phyloP scores from a whole-genome alignment of 2,797 vertebrate species.

The Avahi laniger region DNA sequence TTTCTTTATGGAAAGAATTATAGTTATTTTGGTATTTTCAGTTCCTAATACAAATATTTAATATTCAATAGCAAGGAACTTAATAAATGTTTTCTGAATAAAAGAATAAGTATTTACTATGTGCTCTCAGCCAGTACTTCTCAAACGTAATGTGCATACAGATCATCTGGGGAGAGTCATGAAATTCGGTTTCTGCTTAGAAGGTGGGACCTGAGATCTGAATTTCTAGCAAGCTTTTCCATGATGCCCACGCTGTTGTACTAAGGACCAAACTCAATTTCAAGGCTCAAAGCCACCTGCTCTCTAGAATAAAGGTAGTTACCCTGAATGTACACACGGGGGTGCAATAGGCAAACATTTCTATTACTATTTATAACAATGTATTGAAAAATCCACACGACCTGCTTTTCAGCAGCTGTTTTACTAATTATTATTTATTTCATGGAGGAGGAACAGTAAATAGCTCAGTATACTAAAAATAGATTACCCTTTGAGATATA shows the following conservation, averaged over 20 bases:
- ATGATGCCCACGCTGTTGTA: no score
- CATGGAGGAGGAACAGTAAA: background rate
- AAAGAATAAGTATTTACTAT: background rate
- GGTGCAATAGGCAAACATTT: constrained; percentile 63
- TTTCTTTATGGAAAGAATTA: background rate
- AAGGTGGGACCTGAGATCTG: background rate
- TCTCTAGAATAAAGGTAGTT: constrained; percentile 22
- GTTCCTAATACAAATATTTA: background rate
- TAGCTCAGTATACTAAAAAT: constrained; percentile 15
- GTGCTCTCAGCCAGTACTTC: background rate
- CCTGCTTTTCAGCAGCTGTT: constrained; percentile 8
- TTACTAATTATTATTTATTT: constrained; percentile 31
- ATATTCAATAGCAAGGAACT: background rate
- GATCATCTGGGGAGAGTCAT: background rate
- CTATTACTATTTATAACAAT: background rate
- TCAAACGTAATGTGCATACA: background rate
- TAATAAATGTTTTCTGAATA: background rate
- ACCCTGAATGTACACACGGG: constrained; percentile 18
- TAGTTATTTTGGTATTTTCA: background rate
- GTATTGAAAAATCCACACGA: background rate
- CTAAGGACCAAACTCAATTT: background rate
- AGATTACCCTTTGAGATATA: background rate
- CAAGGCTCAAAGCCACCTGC: background rate
- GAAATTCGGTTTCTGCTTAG: background rate
- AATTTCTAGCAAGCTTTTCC: background rate